A percentile compares a stretch with the other conserved stretches of the same genome.
phyloP scores from a whole-genome alignment of 1,140 invertebrate species.

The Drosophila subpulchrella region DNA sequence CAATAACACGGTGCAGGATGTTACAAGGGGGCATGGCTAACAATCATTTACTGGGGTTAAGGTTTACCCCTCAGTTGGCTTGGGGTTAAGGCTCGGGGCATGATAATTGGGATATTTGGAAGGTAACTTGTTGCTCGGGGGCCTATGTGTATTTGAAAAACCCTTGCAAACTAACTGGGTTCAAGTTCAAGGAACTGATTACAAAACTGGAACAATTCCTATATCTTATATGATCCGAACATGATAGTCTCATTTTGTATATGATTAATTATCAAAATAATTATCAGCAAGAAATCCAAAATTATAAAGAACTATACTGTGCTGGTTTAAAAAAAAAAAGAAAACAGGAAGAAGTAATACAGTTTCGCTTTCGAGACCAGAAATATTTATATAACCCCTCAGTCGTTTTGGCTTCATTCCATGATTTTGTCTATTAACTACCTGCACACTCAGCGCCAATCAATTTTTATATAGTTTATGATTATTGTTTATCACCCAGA shows the following conservation, averaged over 20 bases:
- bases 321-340: no score
- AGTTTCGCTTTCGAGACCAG: no score
- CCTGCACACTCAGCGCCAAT: slow-evolving; percentile 73
- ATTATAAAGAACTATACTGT: no score
- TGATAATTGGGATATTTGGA: slow-evolving; percentile 15
- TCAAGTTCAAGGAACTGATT: background rate
- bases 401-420: background rate
- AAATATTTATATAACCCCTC: background rate
- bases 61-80: slow-evolving; percentile 1
- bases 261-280: no score
- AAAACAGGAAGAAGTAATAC: no score
- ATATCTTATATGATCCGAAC: no score
- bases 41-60: slow-evolving; percentile 19
- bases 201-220: background rate
- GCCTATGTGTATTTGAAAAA: background rate
- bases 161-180: background rate
- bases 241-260: no score
- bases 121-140: slow-evolving; percentile 14
- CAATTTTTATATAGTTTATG: slow-evolving; percentile 74
- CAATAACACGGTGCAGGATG: slow-evolving; percentile 31
- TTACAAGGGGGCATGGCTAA: background rate
- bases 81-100: slow-evolving; percentile 22
- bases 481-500: slow-evolving; percentile 65
- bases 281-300: no score
- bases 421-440: slow-evolving; percentile 17